Base-by-base conservation (phyloP, 2,888 invertebrate species). In the Lochmaea capreae region DNA sequence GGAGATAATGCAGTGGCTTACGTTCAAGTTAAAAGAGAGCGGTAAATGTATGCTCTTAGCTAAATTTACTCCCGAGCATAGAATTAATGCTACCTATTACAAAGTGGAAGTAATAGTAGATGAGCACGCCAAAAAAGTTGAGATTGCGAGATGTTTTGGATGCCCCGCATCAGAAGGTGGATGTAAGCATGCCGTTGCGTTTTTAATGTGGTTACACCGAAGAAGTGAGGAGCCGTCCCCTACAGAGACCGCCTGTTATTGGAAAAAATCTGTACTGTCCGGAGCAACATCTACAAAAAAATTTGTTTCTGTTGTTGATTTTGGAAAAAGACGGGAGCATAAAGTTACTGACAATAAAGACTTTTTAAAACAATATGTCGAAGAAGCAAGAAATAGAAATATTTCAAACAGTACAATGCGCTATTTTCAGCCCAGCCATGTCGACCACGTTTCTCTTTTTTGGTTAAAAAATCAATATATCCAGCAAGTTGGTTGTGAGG, bases 181-280 rank as follows among this genome's bases (percentile, higher is more conserved):
- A 22, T 65, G 65, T 49, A 65, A 49, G 14, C 65, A 65, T 52
- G 65, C 49, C 18, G 18, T 65, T 22, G 65, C 65, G 8, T 65
- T 65, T 26, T 26, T 65, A n/a, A 49, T 65, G 65, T 49, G 65
- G 65, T 22, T 49, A n/a, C 26, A 22, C 14, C 18, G 59, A 11
- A 9, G 59, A 14, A 26, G 8, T 59, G 59, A 59, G 26, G 59
- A 59, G 33, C 26, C 11, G 5, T 33, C 59, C 8, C 22, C 26
- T 26, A 59, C 33, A 59, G 22, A 22, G 33, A 33, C 33, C 14
- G 59, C 12, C 14, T 59, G 26, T 59, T 26, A 59, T 26, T 59
- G 59, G 59, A 59, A 18, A 59, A 59, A 59, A 11, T 33, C 14
- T 6, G 11, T 14, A 59, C 26, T 59, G 33, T 10, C 33, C 14